Conservation (phyloP, 2,797 vertebrate genomes). For the Crypturellus tataupa region DNA sequence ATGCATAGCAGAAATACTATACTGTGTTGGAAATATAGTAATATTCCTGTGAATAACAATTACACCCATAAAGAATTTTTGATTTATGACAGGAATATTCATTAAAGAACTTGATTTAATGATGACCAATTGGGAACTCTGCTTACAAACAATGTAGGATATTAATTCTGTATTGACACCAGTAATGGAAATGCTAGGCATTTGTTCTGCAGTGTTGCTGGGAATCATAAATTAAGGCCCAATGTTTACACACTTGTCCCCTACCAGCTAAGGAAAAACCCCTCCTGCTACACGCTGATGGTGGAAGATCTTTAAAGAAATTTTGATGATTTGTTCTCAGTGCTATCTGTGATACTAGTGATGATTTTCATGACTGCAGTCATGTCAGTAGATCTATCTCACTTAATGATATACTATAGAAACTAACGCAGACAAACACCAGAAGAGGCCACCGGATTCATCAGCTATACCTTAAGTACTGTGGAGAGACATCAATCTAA, state of each 20-base stretch:
- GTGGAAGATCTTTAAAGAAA: not conserved
- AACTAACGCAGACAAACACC: not conserved
- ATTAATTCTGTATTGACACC: not conserved
- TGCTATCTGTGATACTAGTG: not conserved
- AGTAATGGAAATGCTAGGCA: not conserved
- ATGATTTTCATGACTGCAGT: not conserved
- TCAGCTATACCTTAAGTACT: not conserved
- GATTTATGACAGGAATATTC: not conserved
- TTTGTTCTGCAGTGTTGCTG: not conserved
- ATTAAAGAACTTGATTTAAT: not conserved
- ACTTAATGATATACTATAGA: not conserved
- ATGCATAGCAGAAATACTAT: not conserved
- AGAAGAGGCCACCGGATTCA: not conserved
- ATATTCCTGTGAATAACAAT: not conserved
- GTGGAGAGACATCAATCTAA: not conserved
- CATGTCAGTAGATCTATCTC: not conserved
- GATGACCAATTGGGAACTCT: not conserved
- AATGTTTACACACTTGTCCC: not conserved
- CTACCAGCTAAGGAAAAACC: not conserved
- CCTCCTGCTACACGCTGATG: not conserved
- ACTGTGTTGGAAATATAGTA: not conserved
- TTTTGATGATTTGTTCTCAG: not conserved
- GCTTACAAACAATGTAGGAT: not conserved
- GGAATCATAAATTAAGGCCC: not conserved
- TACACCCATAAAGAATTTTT: not conserved